Base-by-base conservation (phyloP, 2,797 vertebrate genomes). In the Pseudopleuronectes americanus region DNA sequence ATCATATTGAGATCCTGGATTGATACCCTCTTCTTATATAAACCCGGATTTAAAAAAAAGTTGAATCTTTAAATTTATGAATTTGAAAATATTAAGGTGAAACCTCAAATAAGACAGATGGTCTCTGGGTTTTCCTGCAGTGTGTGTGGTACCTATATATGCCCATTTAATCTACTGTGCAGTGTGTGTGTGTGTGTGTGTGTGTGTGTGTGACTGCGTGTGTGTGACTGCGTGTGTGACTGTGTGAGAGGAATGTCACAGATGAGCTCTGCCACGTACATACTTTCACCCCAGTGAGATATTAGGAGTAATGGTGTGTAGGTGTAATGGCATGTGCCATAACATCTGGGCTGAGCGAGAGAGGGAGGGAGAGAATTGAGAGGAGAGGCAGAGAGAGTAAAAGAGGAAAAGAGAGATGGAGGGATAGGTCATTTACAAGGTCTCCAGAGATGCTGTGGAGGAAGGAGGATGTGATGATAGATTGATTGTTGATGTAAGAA, bases 291-390 rank as follows among this genome's bases (percentile, higher is more conserved):
- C 79, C 47, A 74, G 84, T 71, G 72, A 78, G 83, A 80, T 72
- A 89, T 89, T 86, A 88, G 85, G 68, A 76, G 80, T 86, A 86
- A 87, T 87, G 83, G 76, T 0, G 36, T 87, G 83, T 87, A 83
- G 81, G 81, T 85, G 81, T 79, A 84, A 88, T 89, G 79, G 74
- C 79, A 85, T 84, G 85, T 84, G 80, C 78, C 52, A 54, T 48
- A 84, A 87, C 81, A 90, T 88, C 87, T 88, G 83, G 84, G 67
- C 69, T 66, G 60, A 45, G 56, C 54, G 36, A 31, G 8, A 33
- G 36, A 56, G 23, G 5, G 26, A 26, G 24, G 47, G 17, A 23
- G 24, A 4, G 8, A 52, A 24, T 17, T 53, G 45, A 61, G n/a
- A 64, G 60, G 28, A 53, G 38, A 48, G 52, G 68, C 26, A 73